A percentile compares a stretch with the other conserved stretches of the same genome.
Conservation (phyloP, 2,113 vertebrate species). For the Perccottus glenii region DNA sequence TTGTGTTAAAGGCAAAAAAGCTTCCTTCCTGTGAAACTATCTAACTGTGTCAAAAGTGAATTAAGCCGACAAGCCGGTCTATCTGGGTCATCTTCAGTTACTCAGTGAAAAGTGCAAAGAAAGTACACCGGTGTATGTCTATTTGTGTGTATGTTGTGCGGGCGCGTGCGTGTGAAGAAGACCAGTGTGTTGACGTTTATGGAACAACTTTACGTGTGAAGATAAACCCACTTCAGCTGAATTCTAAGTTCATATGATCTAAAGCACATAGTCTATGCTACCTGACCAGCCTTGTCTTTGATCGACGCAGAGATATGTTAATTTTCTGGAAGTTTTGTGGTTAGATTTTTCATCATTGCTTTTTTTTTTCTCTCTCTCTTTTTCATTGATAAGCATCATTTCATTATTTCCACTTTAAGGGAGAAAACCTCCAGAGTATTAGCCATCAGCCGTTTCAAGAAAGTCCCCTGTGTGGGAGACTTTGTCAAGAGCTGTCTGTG, state of each 20-base stretch:
- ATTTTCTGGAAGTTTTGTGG: constrained; percentile 32
- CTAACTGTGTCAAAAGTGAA: neutral
- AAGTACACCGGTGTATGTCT: too few relatives aligned
- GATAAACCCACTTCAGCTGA: constrained; percentile 14
- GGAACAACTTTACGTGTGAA: constrained; percentile 24
- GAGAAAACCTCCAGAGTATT: constrained; percentile 2
- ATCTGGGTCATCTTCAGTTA: constrained; percentile 46
- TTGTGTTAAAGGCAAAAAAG: neutral
- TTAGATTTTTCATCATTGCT: constrained; percentile 16
- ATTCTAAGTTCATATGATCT: too few relatives aligned
- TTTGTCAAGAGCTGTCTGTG: neutral
- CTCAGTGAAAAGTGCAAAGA: constrained; percentile 28
- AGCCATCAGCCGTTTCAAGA: constrained; percentile 20
- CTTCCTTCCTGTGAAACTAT: neutral
- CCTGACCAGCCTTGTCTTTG: neutral
- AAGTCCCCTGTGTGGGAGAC: constrained; percentile 69
- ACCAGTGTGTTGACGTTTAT: constrained; percentile 23
- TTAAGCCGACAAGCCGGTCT: neutral
- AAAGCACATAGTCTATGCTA: too few relatives aligned
- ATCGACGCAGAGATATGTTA: neutral
- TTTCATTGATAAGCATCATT: neutral
- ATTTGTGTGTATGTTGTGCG: too few relatives aligned
- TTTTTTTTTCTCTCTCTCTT: too few relatives aligned
- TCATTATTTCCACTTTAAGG: constrained; percentile 25
- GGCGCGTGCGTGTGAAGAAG: too few relatives aligned